Percentiles rank a stretch among this genome's conserved stretches.
phyloP scores from a whole-genome alignment of 37 sponge, comb jelly and placozoan genomes.

The Geodia barretti region DNA sequence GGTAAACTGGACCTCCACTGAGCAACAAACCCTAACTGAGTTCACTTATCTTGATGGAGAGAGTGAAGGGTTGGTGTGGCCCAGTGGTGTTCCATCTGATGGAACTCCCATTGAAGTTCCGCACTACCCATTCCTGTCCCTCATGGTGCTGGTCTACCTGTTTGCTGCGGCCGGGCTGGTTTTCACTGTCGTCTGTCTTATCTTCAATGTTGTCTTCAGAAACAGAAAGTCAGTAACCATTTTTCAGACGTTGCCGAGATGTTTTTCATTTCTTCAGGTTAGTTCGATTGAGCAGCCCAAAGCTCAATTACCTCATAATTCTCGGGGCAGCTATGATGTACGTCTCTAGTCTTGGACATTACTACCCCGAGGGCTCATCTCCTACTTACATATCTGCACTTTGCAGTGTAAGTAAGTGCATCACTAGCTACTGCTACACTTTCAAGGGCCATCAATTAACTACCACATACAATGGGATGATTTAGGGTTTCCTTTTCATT shows the following conservation, averaged over 20 bases:
- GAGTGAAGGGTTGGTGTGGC: background rate
- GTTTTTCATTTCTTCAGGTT: constrained; percentile 12
- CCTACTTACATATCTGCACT: no score
- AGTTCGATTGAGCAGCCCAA: constrained; percentile 46
- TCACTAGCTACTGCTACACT: no score
- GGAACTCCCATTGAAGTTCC: constrained; percentile 22
- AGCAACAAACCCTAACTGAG: no score
- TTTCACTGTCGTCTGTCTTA: constrained; percentile 25
- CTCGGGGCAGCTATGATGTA: constrained; percentile 37
- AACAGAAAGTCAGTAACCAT: constrained; percentile 42
- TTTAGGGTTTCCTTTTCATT: background rate
- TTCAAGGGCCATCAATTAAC: background rate
- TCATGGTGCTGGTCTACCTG: constrained; percentile 17
- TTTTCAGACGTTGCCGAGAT: background rate
- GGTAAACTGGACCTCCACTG: no score
- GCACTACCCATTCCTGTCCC: constrained; percentile 9
- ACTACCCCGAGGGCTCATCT: no score
- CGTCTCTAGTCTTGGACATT: no score
- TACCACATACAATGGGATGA: no score
- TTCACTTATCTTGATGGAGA: background rate
- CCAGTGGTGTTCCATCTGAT: constrained; percentile 25
- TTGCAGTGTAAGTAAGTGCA: no score
- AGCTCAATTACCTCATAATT: constrained; percentile 54
- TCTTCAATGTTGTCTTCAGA: constrained; percentile 57
- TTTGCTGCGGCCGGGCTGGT: constrained; percentile 12